Base-by-base conservation (phyloP, 2,113 vertebrate species). In the Suricata suricatta region DNA sequence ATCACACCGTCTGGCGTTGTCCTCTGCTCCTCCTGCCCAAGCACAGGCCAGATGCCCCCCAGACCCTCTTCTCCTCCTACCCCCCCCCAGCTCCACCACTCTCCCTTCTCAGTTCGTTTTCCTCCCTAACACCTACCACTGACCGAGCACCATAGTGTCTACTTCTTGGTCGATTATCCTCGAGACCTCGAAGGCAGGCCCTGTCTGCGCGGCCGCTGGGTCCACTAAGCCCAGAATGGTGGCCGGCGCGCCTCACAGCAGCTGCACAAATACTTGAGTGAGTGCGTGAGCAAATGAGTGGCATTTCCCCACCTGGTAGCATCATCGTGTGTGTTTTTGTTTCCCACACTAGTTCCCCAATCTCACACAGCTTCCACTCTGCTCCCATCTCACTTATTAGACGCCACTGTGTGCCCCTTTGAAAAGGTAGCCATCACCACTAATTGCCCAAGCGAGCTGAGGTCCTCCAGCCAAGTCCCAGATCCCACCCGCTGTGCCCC, bases 21-120 rank as follows among this genome's bases (percentile, higher is more conserved):
- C 66, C 27, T 82, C 82, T 25, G 35, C 74, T 64, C 13, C 38
- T 91, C 27, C 33, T 38, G 31, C 31, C 66, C 57, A 29, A 33
- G 3, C 31, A 14, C 16, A 60, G 50, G 33, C 25, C 33, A 15
- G 33, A 17, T 35, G 4, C 38, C 12, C 29, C 74, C 31, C 3
- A 23, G 29, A 47, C 8, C 69, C 3, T 44, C 47, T 33, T 31
- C 71, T 77, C 13, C 71, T 77, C 17, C 35, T n/a, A 15, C 5
- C 14, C 47, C 35, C 25, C 50, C 63, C 57, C 23, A 2, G 17
- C 27, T 16, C 88, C 10, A 19, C 27, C 16, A 23, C 25, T 35
- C 8, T 71, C 38, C 38, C 38, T 41, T 69, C 31, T 2, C 0
- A 31, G 19, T 12, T 25, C 0, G 0, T 27, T 23, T 38, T 63